Base-by-base conservation (phyloP, 1,140 invertebrate species). In the Caerostris extrusa region DNA sequence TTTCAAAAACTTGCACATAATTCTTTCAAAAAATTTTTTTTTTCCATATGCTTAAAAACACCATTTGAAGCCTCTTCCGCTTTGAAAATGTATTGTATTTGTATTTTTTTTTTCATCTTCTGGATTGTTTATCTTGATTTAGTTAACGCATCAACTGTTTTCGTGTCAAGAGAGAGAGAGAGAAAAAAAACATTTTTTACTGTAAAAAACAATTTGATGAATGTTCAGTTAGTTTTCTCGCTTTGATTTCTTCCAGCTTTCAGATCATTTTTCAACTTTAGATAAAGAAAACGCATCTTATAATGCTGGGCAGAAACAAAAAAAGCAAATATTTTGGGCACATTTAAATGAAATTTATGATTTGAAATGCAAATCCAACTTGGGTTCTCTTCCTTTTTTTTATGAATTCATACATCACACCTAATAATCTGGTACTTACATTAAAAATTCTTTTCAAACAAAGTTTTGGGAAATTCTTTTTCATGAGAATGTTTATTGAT, bases 271-370 rank as follows among this genome's bases (percentile, higher is more conserved):
- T 77, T 77, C 69, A 53, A n/a, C 34, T 12, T 8, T 10, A 64
- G 12, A 64, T 5, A 17, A 64, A 64, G n/a, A 34, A 53, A 77
- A 50, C 12, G 69, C 19, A 77, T 77, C 69, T 77, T 77, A 50
- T 50, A 77, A 77, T 77, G 10, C 34, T 12, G 10, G 34, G 14
- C 50, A 4, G 69, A 77, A 77, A 77, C 69, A 77, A 77, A 19
- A 19, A 53, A 34, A 50, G 34, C 69, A 50, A 12, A 34, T 77
- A 34, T 77, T 77, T 50, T 77, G 34, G 34, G 3, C 8, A 58
- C 12, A 83, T 83, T 83, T 57, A 83, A 83, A 57, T 57, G n/a
- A 55, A 83, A 83, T 83, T 83, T 83, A 83, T 83, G 82, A 83
- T 83, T 57, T 56, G 17, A 56, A 83, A 83, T 83, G 82, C n/a